A percentile compares a stretch with the other conserved stretches of the same genome.
These are phyloP conservation scores for Heliothis peltigera DNA, from an alignment of 2,888 invertebrate genomes.

Conservation along the genomic window DNA sequence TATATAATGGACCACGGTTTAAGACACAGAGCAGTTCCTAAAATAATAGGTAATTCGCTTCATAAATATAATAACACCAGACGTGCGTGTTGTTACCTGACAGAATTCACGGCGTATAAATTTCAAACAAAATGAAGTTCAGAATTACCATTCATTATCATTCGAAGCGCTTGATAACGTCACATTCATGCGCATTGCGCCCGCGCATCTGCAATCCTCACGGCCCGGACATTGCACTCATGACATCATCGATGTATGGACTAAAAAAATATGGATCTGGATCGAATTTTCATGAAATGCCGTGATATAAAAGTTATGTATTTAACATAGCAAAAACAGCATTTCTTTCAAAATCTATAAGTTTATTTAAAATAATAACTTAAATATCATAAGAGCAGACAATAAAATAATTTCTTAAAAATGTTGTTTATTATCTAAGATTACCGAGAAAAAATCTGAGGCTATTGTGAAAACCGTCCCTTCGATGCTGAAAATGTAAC, in stretches of 20 bases:
- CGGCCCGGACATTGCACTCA: conserved; percentile 66
- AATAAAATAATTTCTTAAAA: no score
- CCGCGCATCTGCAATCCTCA: conserved; percentile 62
- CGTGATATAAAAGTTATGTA: no score
- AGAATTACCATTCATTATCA: conserved; percentile 60
- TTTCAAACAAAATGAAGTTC: conserved; percentile 48
- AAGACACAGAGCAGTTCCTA: no score
- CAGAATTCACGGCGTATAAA: conserved; percentile 46
- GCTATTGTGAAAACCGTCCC: conserved; percentile 2
- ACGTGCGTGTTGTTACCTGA: conserved; percentile 39
- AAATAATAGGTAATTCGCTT: not conserved
- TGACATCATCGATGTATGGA: conserved; percentile 62
- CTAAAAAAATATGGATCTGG: conserved; percentile 45
- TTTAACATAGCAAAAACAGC: no score
- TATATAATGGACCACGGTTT: no score
- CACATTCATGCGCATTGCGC: conserved; percentile 55
- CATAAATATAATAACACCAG: conserved; percentile 32
- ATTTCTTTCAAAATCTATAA: not conserved
- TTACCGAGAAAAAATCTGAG: not conserved
- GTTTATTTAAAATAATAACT: not conserved
- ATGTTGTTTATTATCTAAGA: no score
- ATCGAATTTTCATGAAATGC: conserved; percentile 22
- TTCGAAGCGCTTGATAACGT: conserved; percentile 56
- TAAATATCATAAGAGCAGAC: not conserved
- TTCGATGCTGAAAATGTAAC: conserved; percentile 11